Base-by-base conservation (phyloP, 2,888 invertebrate species). In the Dendrolimus pini region DNA sequence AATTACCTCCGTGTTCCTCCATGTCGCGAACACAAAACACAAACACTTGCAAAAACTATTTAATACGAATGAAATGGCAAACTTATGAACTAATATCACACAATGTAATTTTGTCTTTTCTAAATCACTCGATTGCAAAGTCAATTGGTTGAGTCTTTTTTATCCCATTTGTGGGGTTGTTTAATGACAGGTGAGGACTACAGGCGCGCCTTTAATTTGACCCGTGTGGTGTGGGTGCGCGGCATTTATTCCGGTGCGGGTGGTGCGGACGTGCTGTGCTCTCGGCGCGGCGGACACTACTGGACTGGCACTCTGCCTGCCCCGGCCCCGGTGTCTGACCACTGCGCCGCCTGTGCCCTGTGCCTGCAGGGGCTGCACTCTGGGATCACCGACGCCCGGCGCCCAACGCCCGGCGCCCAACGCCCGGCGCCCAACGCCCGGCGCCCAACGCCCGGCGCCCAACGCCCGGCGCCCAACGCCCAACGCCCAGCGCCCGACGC, bases 21-120 rank as follows among this genome's bases (percentile, higher is more conserved):
- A 89, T 89, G 54, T 65, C 60, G 30, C 6, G 65, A 65, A 61
- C 63, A 67, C 66, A 64, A 64, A 65, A 70, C 69, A 71, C 71
- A 66, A 72, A 68, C 65, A 65, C 56, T 61, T 63, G 65, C 67
- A 64, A 55, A 65, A 68, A 64, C 70, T 63, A n/a, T n/a, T 69
- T 70, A 71, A 65, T 70, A 68, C 6, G 30, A 70, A 70, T 65
- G 67, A 70, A 64, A 60, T 64, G 70, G 63, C 67, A 72, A 78
- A 80, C 83, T 80, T 84, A 85, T 61, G 67, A 67, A 70, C 87
- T 89, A 88, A 75, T 88, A 89, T 89, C 89, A 89, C 89, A 86
- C 85, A 62, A 68, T 55, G 18, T 55, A 59, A 57, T 56, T 10
- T 47, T 56, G 53, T 56, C 59, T 59, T 47, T 55, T 56, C 30